phyloP scores from a whole-genome alignment of 2,888 invertebrate species.

The Tiphia femorata region DNA sequence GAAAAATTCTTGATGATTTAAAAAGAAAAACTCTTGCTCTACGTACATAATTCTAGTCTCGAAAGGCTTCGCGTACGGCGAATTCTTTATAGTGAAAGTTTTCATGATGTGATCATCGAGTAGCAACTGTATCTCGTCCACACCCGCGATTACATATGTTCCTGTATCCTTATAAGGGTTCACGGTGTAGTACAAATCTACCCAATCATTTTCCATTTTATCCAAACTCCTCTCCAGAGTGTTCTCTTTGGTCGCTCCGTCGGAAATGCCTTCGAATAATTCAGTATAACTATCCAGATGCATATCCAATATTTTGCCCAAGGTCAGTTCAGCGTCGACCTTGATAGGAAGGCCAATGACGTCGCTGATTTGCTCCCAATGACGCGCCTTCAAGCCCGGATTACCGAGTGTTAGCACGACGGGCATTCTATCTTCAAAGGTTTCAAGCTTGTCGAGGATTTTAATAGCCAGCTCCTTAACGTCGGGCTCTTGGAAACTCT shows the following conservation, averaged over 20 bases:
- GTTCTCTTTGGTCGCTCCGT: constrained; percentile 95
- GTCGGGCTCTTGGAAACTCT: constrained; percentile 83
- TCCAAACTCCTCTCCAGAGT: constrained; percentile 88
- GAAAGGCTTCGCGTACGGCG: constrained; percentile 96
- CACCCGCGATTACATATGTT: constrained; percentile 87
- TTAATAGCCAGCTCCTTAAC: constrained; percentile 79
- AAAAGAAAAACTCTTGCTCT: background rate
- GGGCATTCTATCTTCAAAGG: constrained; percentile 87
- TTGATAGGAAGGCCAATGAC: constrained; percentile 91
- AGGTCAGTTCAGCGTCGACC: constrained; percentile 84
- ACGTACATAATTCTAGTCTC: constrained; percentile 81
- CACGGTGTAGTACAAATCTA: constrained; percentile 80
- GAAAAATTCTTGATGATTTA: background rate
- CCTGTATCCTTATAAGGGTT: constrained; percentile 90
- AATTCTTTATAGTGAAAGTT: constrained; percentile 97
- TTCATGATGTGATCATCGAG: constrained; percentile 97
- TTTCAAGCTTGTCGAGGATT: constrained; percentile 83
- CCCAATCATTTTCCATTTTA: constrained; percentile 95
- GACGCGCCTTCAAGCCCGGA: constrained; percentile 91
- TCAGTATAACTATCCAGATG: constrained; percentile 86
- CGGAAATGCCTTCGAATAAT: constrained; percentile 91
- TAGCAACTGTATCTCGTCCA: constrained; percentile 94
- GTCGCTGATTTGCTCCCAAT: constrained; percentile 95
- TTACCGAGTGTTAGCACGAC: constrained; percentile 93
- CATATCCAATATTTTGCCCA: constrained; percentile 89